phyloP scores from a whole-genome alignment of 2,888 invertebrate genomes.

The Agrotis puta region DNA sequence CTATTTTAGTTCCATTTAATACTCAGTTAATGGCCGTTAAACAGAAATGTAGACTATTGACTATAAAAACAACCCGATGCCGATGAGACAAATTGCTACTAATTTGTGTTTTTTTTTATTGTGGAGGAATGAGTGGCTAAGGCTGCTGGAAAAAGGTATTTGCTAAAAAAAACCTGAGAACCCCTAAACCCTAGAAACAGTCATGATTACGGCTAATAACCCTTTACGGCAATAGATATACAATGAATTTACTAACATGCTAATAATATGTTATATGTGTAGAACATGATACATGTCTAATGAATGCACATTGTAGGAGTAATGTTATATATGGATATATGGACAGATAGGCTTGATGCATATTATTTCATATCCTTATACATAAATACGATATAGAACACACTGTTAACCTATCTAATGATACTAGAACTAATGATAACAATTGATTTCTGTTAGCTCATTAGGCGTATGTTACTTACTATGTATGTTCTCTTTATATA shows the following conservation, averaged over 20 bases:
- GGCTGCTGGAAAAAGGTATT: too few relatives aligned
- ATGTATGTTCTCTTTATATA: background rate
- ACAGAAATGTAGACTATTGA: background rate
- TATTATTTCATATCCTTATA: background rate
- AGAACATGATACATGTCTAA: constrained; percentile 4
- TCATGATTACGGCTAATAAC: background rate
- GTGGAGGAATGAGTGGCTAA: too few relatives aligned
- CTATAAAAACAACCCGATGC: too few relatives aligned
- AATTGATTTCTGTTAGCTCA: background rate
- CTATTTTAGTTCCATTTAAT: background rate
- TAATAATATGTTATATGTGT: background rate
- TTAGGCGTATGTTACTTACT: background rate
- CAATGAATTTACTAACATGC: background rate
- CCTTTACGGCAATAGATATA: too few relatives aligned
- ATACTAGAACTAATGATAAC: background rate
- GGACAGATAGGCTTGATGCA: background rate
- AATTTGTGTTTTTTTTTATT: too few relatives aligned
- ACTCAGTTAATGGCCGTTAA: background rate
- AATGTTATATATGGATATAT: background rate
- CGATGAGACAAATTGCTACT: too few relatives aligned
- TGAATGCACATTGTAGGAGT: constrained; percentile 2
- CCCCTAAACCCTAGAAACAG: background rate
- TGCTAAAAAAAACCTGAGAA: background rate
- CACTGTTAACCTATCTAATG: background rate
- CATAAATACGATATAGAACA: background rate